Evolutionary conservation across 2,797 vertebrate genomes (phyloP).

Genomic region (Holocentrus rufus): DNA sequence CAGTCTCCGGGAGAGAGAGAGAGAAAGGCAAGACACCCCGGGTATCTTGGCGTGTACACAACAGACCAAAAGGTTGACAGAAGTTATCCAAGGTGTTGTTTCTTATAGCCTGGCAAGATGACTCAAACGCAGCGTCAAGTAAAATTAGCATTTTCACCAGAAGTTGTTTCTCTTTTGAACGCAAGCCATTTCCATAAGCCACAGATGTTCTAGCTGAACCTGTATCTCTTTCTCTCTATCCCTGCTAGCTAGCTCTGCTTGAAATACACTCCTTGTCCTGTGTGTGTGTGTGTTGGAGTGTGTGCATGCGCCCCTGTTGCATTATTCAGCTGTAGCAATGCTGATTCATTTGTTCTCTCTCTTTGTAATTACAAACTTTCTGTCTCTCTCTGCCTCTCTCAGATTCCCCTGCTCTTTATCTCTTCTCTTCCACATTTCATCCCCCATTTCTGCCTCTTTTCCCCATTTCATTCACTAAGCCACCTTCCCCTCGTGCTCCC

Average conservation of each 20-base stretch:
- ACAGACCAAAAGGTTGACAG: conserved; percentile 37
- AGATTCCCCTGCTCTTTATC: conserved; percentile 43
- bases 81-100: conserved; percentile 40
- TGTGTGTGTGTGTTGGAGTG: conserved; percentile 27
- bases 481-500: conserved; percentile 12
- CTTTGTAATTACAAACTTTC: conserved; percentile 73
- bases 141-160: conserved; percentile 64
- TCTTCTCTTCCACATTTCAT: conserved; percentile 33
- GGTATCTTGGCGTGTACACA: conserved; percentile 15
- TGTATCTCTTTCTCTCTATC: conserved; percentile 17
- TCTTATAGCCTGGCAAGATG: conserved; percentile 38
- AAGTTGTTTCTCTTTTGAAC: conserved; percentile 54
- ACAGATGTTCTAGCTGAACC: conserved; percentile 71
- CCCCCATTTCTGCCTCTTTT: conserved; percentile 5
- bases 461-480: conserved; percentile 21
- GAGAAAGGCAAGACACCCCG: not conserved
- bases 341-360: conserved; percentile 72
- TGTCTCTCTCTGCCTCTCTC: conserved; percentile 29
- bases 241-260: conserved; percentile 43
- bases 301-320: conserved; percentile 46
- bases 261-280: conserved; percentile 49
- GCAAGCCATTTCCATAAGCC: conserved; percentile 65
- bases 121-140: conserved; percentile 39
- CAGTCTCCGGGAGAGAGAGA: not conserved
- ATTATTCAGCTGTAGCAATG: conserved; percentile 68